Percentiles rank a stretch among this genome's conserved stretches.
phyloP scores from a whole-genome alignment of 2,888 invertebrate species.

The Biston betularia region DNA sequence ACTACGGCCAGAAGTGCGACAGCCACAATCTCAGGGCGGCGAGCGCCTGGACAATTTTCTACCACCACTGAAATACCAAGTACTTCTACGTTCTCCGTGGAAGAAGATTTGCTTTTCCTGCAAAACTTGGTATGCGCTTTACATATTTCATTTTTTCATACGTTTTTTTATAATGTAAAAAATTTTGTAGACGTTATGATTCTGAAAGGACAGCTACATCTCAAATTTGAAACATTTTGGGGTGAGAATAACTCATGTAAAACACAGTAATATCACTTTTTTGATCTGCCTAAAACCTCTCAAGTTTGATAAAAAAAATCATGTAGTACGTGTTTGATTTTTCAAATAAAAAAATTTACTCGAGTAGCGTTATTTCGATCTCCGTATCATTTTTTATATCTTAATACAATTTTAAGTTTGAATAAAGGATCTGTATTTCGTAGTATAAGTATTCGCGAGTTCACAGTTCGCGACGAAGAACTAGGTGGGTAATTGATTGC shows the following conservation, averaged over 20 bases:
- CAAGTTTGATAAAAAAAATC: not conserved
- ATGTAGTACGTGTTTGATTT: not conserved
- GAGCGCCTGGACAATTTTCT: slow-evolving; percentile 58
- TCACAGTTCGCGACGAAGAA: no score
- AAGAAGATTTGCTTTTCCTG: slow-evolving; percentile 87
- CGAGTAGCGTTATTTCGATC: not conserved
- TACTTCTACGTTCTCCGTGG: slow-evolving; percentile 79
- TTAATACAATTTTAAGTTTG: no score
- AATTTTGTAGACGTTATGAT: no score
- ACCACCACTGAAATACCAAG: slow-evolving; percentile 76
- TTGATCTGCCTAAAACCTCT: no score
- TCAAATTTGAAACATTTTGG: no score
- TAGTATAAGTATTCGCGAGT: no score
- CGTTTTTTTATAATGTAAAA: not conserved
- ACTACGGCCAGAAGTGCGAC: slow-evolving; percentile 56
- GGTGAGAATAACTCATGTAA: no score
- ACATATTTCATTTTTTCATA: not conserved
- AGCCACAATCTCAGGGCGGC: slow-evolving; percentile 57
- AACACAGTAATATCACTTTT: no score
- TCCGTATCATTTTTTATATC: no score
- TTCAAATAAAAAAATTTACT: not conserved
- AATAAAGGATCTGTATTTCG: no score
- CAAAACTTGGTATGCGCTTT: slow-evolving; percentile 84
- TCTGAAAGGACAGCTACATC: no score
- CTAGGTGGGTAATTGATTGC: no score